Percentiles rank a stretch among this genome's conserved stretches.
phyloP scores from a whole-genome alignment of 2,797 vertebrate species.

The Oreortyx pictus region DNA sequence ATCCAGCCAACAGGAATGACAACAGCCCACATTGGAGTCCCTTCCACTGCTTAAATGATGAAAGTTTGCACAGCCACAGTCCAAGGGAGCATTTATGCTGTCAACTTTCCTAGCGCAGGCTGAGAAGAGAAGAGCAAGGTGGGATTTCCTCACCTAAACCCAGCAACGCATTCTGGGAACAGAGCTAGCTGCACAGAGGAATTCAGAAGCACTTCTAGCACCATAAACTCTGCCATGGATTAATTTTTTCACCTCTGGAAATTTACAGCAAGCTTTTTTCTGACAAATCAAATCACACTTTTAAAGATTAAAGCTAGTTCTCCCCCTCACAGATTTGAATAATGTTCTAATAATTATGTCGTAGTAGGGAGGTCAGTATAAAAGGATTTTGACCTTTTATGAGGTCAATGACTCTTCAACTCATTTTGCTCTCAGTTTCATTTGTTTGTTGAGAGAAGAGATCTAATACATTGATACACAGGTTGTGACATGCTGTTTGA shows the following conservation, averaged over 20 bases:
- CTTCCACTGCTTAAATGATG: background rate
- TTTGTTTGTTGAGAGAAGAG: conserved; percentile 86
- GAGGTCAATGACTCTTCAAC: conserved; percentile 83
- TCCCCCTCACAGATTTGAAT: conserved; percentile 8
- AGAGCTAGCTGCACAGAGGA: background rate
- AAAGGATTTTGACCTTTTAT: conserved; percentile 77
- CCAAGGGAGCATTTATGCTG: background rate
- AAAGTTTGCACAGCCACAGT: background rate
- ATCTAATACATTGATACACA: conserved; percentile 93
- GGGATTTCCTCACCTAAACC: background rate
- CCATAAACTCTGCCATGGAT: background rate
- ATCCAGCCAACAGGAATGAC: background rate
- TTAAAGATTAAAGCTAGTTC: conserved; percentile 16
- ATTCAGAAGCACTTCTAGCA: background rate
- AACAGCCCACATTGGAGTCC: background rate
- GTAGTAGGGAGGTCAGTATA: conserved; percentile 20
- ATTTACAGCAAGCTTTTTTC: background rate
- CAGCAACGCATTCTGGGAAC: background rate
- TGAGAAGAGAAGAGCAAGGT: background rate
- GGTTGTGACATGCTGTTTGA: conserved; percentile 96
- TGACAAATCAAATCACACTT: conserved; percentile 41
- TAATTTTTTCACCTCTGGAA: background rate
- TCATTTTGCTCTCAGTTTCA: conserved; percentile 85
- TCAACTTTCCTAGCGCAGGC: background rate
- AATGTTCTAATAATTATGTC: background rate